Percentiles rank a stretch among this genome's conserved stretches.
Conservation (phyloP, 2,797 vertebrate species). For the Ctenopoma multispine region DNA sequence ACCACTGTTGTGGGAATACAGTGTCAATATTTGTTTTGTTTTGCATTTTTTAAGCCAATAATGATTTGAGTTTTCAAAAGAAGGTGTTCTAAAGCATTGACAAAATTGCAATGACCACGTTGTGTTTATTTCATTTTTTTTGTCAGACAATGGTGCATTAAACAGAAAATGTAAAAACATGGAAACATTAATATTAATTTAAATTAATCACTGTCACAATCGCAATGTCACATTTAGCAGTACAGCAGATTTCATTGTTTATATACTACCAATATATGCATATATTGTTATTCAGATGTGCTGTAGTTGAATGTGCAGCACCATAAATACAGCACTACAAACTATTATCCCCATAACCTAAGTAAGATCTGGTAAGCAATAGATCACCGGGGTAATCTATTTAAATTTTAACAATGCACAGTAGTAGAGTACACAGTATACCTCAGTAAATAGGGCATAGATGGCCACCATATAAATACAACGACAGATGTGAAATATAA, state of each 20-base stretch:
- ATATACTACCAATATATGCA: background rate
- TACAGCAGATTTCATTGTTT: slow-evolving; percentile 26
- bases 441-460: slow-evolving; percentile 33
- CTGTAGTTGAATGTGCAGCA: background rate
- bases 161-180: slow-evolving; percentile 57
- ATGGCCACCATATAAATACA: slow-evolving; percentile 27
- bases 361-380: slow-evolving; percentile 20
- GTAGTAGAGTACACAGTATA: background rate
- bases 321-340: background rate
- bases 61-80: slow-evolving; percentile 37
- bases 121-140: background rate
- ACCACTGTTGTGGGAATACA: slow-evolving; percentile 27
- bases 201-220: slow-evolving; percentile 43
- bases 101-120: slow-evolving; percentile 19
- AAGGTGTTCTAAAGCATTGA: slow-evolving; percentile 22
- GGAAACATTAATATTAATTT: too few species aligned
- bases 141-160: slow-evolving; percentile 47
- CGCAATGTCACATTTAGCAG: slow-evolving; percentile 17
- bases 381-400: slow-evolving; percentile 14
- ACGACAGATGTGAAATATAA: slow-evolving; percentile 25
- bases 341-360: background rate
- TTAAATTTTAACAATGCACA: slow-evolving; percentile 9
- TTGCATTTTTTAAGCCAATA: slow-evolving; percentile 26
- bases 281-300: slow-evolving; percentile 2
- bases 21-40: slow-evolving; percentile 2